Evolutionary conservation across 1,140 invertebrate species (phyloP).

Genomic region (Temnothorax nylanderi): DNA sequence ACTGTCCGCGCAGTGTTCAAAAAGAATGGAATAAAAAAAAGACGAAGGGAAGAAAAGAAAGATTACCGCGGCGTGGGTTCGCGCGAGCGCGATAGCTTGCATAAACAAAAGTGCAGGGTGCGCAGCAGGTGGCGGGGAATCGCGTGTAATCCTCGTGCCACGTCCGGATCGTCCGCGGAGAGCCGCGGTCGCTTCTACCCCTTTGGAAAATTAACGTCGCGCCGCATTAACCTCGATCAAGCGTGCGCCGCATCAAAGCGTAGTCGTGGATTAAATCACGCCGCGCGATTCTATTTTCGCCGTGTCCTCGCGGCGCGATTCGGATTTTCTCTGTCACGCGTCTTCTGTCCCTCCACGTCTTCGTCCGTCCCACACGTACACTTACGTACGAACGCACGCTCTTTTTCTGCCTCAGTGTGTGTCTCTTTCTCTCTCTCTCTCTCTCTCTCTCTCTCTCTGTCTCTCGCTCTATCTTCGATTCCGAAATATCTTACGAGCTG

Average conservation of each 20-base stretch:
- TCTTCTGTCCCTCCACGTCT: neutral
- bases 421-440: neutral
- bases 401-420: neutral
- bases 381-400: neutral
- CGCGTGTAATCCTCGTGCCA: constrained; percentile 59
- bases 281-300: constrained; percentile 53
- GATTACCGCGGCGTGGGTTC: neutral
- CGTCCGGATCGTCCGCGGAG: neutral
- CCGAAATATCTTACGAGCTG: constrained; percentile 40
- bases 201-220: constrained; percentile 56
- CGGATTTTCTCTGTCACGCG: constrained; percentile 40
- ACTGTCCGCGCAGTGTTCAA: neutral
- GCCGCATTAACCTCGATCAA: constrained; percentile 48
- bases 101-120: constrained; percentile 79
- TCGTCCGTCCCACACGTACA: neutral
- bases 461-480: constrained; percentile 14
- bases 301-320: constrained; percentile 19
- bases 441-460: neutral
- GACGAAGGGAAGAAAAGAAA: neutral
- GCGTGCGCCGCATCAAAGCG: constrained; percentile 13
- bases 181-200: constrained; percentile 10
- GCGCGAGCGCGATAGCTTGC: constrained; percentile 69
- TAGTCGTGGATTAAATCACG: constrained; percentile 42
- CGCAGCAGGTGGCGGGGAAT: constrained; percentile 79
- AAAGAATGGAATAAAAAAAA: neutral